phyloP scores from a whole-genome alignment of 1,140 invertebrate genomes.

The Brachionus calyciflorus region DNA sequence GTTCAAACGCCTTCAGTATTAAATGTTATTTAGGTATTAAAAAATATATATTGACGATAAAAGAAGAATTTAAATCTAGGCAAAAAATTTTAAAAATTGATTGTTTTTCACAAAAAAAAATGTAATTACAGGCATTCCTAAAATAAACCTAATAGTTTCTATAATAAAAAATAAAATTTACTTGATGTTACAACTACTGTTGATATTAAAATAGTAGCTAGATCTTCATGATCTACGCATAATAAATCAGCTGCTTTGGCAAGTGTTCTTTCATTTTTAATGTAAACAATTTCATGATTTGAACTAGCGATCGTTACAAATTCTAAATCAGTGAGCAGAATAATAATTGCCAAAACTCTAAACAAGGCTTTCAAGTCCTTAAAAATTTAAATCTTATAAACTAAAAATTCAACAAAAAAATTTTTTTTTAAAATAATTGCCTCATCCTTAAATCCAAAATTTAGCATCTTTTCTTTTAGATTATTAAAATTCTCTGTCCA shows the following conservation, averaged over 20 bases:
- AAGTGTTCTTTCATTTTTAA: slow-evolving; percentile 35
- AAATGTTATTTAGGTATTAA: too few species aligned
- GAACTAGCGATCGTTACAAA: not conserved
- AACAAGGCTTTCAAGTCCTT: slow-evolving; percentile 63
- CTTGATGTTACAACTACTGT: slow-evolving; percentile 46
- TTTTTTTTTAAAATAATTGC: slow-evolving; percentile 45
- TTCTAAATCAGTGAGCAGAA: slow-evolving; percentile 47
- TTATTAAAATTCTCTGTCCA: slow-evolving; percentile 50
- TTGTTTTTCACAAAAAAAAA: too few species aligned
- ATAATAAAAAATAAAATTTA: too few species aligned
- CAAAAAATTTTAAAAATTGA: too few species aligned
- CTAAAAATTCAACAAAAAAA: too few species aligned
- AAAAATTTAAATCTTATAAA: slow-evolving; percentile 10
- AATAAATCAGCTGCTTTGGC: slow-evolving; percentile 38
- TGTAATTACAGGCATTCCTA: too few species aligned
- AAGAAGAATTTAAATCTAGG: too few species aligned
- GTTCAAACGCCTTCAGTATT: too few species aligned
- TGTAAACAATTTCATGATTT: slow-evolving; percentile 39
- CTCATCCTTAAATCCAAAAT: slow-evolving; percentile 48
- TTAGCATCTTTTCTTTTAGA: slow-evolving; percentile 48
- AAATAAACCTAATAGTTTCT: too few species aligned
- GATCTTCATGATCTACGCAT: slow-evolving; percentile 47
- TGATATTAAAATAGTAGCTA: slow-evolving; percentile 49
- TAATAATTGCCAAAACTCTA: slow-evolving; percentile 53
- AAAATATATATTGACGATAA: too few species aligned